Percentiles rank a stretch among this genome's conserved stretches.
These are phyloP conservation scores for Cyclura pinguis DNA, from an alignment of 2,797 vertebrate genomes.

Conservation along the genomic window DNA sequence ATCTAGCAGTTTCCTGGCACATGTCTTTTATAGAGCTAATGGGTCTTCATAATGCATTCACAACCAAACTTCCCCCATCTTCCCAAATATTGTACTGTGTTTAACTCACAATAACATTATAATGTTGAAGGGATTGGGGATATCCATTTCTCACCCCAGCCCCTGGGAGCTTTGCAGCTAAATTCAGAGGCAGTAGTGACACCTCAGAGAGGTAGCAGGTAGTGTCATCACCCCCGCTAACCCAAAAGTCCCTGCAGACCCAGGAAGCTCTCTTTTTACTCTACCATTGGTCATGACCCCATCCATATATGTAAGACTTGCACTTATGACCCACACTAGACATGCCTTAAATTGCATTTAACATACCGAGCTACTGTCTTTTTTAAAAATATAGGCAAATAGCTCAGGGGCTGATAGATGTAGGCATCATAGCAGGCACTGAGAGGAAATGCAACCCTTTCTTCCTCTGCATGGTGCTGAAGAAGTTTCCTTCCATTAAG, in stretches of 20 bases:
- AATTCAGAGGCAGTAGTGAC: neutral
- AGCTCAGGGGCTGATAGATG: neutral
- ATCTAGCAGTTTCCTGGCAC: too few species aligned
- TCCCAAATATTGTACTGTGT: too few species aligned
- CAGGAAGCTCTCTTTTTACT: neutral
- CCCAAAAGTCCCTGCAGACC: neutral
- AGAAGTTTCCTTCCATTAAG: neutral
- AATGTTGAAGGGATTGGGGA: too few species aligned
- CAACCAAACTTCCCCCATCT: too few species aligned
- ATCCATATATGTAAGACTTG: neutral
- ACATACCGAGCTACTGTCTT: neutral
- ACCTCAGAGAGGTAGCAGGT: neutral
- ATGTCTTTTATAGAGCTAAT: too few species aligned
- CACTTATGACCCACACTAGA: neutral
- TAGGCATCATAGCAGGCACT: too few species aligned
- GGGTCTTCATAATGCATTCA: too few species aligned
- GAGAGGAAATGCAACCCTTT: neutral
- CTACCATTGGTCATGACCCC: neutral
- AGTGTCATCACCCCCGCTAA: neutral
- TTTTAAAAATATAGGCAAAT: neutral
- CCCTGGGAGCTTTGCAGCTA: neutral
- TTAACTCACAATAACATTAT: too few species aligned
- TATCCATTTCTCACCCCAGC: neutral
- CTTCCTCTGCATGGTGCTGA: neutral
- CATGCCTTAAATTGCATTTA: neutral